Base-by-base conservation (phyloP, 2,797 vertebrate species). In the Danio aesculapii region DNA sequence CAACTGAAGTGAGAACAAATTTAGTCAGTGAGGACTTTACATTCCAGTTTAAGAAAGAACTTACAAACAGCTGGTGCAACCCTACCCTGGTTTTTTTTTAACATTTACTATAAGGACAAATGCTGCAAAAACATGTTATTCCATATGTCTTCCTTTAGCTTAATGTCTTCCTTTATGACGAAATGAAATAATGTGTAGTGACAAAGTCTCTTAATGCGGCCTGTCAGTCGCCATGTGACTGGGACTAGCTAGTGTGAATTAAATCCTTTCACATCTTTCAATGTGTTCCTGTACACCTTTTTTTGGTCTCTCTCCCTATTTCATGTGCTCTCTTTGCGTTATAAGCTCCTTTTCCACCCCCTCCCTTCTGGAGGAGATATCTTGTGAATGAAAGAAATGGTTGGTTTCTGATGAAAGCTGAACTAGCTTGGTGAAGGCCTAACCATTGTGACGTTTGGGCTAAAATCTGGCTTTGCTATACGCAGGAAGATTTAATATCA, bases 201-300 rank as follows among this genome's bases (percentile, higher is more conserved):
- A 58, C n/a, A 81, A 77, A 77, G 63, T 70, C 73, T 79, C 39
- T 77, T 77, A 76, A 80, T 85, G 50, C 71, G 73, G 1, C 69
- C 66, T 69, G 55, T 72, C 49, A 69, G 52, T 61, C 9, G 41
- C 61, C 75, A 58, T 49, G 70, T 79, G 77, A 14, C 50, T 52
- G 47, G 66, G 64, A 49, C 41, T 62, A 8, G 46, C n/a, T 62
- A 74, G 81, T 83, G 86, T 83, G 81, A 83, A 87, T 84, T 83
- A 79, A 81, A 81, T 87, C 46, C 49, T 71, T 81, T 79, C 59
- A 84, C 61, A 71, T 85, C 64, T 81, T 61, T 63, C 2, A 9
- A 79, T 8, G 50, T 79, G 75, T 55, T 83, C 61, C 55, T 79
- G 44, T 64, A 44, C 44, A 47, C 55, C 47, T 58, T 50, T 62